Conservation (phyloP, 2,888 invertebrate genomes). For the Thera obeliscata region DNA sequence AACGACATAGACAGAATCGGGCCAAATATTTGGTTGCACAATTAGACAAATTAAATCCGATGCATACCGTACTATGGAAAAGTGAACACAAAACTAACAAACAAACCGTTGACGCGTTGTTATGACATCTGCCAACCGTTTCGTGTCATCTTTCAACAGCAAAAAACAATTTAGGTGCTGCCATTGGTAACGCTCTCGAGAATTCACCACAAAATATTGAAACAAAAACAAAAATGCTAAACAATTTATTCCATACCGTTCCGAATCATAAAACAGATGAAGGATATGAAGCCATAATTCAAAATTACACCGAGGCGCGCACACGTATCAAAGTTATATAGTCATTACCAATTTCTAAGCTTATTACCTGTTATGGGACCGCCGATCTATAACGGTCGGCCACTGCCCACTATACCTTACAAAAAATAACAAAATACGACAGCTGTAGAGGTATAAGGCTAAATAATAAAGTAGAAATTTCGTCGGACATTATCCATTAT, state of each 20-base stretch:
- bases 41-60: constrained; percentile 76
- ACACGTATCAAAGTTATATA: constrained; percentile 68
- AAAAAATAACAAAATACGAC: constrained; percentile 70
- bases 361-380: constrained; percentile 76
- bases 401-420: constrained; percentile 65
- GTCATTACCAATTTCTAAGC: constrained; percentile 78
- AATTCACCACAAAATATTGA: constrained; percentile 31
- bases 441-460: constrained; percentile 68
- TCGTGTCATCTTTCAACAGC: constrained; percentile 33
- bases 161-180: constrained; percentile 25
- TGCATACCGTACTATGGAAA: constrained; percentile 49
- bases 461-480: constrained; percentile 75
- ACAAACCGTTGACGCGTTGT: constrained; percentile 49
- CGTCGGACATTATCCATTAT: constrained; percentile 79
- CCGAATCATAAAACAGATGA: constrained; percentile 55
- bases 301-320: constrained; percentile 63
- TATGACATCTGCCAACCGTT: constrained; percentile 67
- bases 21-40: constrained; percentile 75
- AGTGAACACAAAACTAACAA: constrained; percentile 48
- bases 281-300: constrained; percentile 66
- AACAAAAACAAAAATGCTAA: constrained; percentile 35
- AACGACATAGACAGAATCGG: constrained; percentile 70
- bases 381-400: constrained; percentile 71
- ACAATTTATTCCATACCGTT: constrained; percentile 48
- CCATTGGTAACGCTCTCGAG: constrained; percentile 31